These are phyloP conservation scores for Otocyon megalotis DNA, from an alignment of 2,113 vertebrate species.

Conservation along the genomic window DNA sequence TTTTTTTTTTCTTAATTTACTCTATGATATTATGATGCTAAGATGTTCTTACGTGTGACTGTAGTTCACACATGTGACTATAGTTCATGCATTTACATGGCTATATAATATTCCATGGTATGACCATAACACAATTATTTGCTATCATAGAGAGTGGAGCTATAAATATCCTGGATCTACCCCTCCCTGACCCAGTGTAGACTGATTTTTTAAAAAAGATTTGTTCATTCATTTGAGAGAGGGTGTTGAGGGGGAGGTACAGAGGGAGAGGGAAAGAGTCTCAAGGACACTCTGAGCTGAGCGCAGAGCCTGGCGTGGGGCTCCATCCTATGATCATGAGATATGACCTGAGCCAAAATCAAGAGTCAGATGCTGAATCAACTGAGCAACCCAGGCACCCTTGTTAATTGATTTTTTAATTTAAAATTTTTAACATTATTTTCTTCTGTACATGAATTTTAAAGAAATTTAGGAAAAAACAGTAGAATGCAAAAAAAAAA, in stretches of 20 bases:
- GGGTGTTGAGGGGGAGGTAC: background rate
- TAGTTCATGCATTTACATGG: background rate
- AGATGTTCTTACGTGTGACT: background rate
- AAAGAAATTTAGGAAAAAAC: background rate
- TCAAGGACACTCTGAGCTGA: background rate
- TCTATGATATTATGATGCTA: background rate
- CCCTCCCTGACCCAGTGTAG: background rate
- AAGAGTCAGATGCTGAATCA: background rate
- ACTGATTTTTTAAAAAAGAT: background rate
- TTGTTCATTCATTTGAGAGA: background rate
- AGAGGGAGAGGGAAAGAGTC: background rate
- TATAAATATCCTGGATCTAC: background rate
- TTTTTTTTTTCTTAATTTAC: background rate
- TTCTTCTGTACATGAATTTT: background rate
- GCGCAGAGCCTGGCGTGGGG: background rate
- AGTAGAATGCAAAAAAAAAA: background rate
- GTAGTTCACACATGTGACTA: background rate
- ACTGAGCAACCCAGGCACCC: background rate
- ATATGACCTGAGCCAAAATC: background rate
- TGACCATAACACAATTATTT: background rate
- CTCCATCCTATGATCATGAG: background rate
- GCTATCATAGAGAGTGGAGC: background rate
- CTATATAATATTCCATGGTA: background rate
- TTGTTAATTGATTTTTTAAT: background rate
- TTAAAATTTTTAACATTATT: constrained; percentile 6